Conservation (phyloP, 2,888 invertebrate genomes). For the Argyra leucocephala region DNA sequence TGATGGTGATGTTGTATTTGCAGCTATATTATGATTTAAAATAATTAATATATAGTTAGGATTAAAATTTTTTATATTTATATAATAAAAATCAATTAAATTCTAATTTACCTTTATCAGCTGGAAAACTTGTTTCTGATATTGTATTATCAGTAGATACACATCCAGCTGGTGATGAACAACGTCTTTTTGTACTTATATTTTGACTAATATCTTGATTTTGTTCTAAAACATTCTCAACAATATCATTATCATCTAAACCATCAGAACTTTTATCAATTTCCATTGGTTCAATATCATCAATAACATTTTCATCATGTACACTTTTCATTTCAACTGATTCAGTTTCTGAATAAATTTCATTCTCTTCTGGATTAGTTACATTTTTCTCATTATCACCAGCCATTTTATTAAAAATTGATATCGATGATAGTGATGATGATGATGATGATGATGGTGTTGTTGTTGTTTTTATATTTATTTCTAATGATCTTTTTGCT, state of each 20-base stretch:
- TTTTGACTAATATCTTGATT: background rate
- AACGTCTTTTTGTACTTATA: background rate
- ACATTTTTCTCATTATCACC: background rate
- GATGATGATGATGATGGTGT: background rate
- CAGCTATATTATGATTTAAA: background rate
- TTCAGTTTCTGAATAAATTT: background rate
- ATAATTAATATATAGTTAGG: background rate
- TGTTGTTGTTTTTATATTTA: background rate
- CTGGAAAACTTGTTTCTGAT: background rate
- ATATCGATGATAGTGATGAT: no score
- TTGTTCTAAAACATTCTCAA: background rate
- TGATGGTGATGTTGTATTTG: conserved; percentile 2
- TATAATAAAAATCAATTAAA: background rate
- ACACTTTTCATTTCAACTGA: background rate
- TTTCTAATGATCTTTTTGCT: background rate
- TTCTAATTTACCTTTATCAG: background rate
- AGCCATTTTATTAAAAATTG: background rate
- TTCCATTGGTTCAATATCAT: background rate
- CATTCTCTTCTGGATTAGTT: background rate
- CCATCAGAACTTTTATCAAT: background rate
- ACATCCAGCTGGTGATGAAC: conserved; percentile 10
- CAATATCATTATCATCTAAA: background rate
- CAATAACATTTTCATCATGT: background rate
- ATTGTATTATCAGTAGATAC: background rate
- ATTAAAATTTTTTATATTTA: background rate